Base-by-base conservation (phyloP, 2,113 vertebrate genomes). In the Zosterops hypoxanthus region DNA sequence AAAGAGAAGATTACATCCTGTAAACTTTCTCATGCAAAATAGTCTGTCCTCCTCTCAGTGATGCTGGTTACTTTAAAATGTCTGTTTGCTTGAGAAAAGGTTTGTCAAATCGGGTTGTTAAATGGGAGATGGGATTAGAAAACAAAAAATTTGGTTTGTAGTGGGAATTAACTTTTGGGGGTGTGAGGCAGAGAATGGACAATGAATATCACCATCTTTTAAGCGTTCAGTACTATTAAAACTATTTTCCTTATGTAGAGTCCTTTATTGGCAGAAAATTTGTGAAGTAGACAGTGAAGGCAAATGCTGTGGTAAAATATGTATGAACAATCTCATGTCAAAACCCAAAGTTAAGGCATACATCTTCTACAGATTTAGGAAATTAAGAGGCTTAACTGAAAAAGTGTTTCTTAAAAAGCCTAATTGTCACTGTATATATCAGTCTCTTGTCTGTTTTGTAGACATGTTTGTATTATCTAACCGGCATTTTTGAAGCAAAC, bases 21-120 rank as follows among this genome's bases (percentile, higher is more conserved):
- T 50, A 90, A 82, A 91, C 52, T 85, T 95, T 87, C 56, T 89
- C 42, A 50, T 85, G 73, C 57, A 76, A 95, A 95, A 61, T 73
- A 90, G 52, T 80, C 70, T 91, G 33, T 91, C 52, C 42, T 94
- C 8, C 42, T 31, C 41, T 69, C 41, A 57, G 57, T 76, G 50
- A 60, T 73, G 29, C 55, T 72, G 55, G 42, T 53, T 75, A 42
- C n/a, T 72, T 84, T 70, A 50, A 77, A 85, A 70, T 75, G n/a
- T 61, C 50, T 78, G 36, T 44, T 76, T 94, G 36, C 65, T 66
- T 82, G 59, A 88, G 66, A 76, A 93, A 88, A 71, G 26, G 9
- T 64, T 87, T 94, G 52, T 85, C 70, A 83, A 34, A 84, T 75
- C 6, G 1, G 4, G 41, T 77, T 4, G 8, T 66, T 80, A 85